Evolutionary conservation across 2,113 vertebrate genomes (phyloP).

Genomic region (Nothocercus julius): DNA sequence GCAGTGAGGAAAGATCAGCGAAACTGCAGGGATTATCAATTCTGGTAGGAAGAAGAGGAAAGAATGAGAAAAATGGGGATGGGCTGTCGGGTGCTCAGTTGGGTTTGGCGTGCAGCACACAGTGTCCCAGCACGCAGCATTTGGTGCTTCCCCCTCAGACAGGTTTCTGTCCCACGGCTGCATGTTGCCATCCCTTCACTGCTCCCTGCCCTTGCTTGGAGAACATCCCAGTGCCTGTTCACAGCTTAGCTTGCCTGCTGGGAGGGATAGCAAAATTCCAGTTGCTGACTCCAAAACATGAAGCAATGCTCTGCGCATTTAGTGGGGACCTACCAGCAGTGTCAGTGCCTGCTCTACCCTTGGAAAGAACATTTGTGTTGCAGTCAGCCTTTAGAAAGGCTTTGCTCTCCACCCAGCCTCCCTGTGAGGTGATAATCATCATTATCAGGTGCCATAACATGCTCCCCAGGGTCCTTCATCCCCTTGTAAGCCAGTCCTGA

Average conservation of each 20-base stretch:
- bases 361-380: neutral
- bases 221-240: neutral
- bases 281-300: neutral
- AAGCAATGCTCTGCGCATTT: neutral
- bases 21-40: neutral
- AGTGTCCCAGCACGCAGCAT: neutral
- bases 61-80: constrained; percentile 20
- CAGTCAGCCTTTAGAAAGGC: neutral
- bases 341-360: neutral
- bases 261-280: neutral
- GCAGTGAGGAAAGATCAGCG: neutral
- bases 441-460: neutral
- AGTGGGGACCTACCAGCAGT: neutral
- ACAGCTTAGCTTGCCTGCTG: neutral
- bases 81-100: neutral
- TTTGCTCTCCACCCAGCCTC: neutral
- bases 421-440: neutral
- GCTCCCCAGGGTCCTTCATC: neutral
- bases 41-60: neutral
- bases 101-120: neutral
- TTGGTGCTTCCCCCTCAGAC: neutral
- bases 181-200: neutral
- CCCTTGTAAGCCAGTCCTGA: neutral
- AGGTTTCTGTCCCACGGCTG: neutral
- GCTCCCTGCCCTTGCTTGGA: neutral